These are phyloP conservation scores for Drosophila insularis DNA, from an alignment of 1,140 invertebrate genomes.

Conservation along the genomic window DNA sequence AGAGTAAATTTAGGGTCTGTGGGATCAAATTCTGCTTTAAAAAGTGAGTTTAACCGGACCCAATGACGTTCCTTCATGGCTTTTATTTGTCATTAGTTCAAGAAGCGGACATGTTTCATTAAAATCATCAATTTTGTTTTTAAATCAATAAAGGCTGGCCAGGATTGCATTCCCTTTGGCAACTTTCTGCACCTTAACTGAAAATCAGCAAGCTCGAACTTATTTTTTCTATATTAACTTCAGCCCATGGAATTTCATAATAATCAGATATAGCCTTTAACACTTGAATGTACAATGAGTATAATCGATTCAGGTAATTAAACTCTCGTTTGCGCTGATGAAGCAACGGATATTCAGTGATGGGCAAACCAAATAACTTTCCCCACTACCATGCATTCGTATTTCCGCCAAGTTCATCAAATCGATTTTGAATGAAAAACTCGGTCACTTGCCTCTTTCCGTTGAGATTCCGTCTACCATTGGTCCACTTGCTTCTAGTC, in stretches of 20 bases:
- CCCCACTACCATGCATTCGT: slow-evolving; percentile 91
- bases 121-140: slow-evolving; percentile 95
- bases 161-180: slow-evolving; percentile 92
- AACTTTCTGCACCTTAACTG: slow-evolving; percentile 91
- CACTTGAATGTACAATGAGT: slow-evolving; percentile 90
- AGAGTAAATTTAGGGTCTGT: slow-evolving; percentile 91
- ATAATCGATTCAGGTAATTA: slow-evolving; percentile 92
- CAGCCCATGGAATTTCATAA: slow-evolving; percentile 91
- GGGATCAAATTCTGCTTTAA: slow-evolving; percentile 89
- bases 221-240: slow-evolving; percentile 92
- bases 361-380: slow-evolving; percentile 91
- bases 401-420: slow-evolving; percentile 92
- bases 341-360: slow-evolving; percentile 91
- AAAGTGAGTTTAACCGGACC: slow-evolving; percentile 89
- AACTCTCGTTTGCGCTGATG: slow-evolving; percentile 91
- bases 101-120: slow-evolving; percentile 93
- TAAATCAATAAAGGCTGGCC: slow-evolving; percentile 93
- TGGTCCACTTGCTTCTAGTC: slow-evolving; percentile 90
- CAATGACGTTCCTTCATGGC: slow-evolving; percentile 95
- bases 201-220: slow-evolving; percentile 90
- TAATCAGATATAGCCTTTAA: slow-evolving; percentile 93
- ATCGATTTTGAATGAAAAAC: slow-evolving; percentile 89
- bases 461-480: slow-evolving; percentile 92
- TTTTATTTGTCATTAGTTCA: slow-evolving; percentile 94
- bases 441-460: slow-evolving; percentile 91